Conservation (phyloP, 2,797 vertebrate species). For the Sebastes variabilis region DNA sequence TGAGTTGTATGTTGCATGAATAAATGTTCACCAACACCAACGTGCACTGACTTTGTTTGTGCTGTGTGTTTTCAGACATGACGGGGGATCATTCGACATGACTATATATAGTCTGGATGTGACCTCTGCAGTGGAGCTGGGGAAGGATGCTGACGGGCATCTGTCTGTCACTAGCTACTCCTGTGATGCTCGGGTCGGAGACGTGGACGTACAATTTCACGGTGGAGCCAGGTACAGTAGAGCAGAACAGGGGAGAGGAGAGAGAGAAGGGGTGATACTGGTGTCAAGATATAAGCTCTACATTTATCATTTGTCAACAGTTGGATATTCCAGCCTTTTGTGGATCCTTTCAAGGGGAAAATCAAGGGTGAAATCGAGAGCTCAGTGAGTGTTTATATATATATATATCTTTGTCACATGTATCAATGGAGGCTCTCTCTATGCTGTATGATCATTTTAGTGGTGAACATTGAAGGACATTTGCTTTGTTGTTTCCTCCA, state of each 20-base stretch:
- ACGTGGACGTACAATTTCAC: conserved; percentile 62
- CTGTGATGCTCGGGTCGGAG: conserved; percentile 58
- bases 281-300: neutral
- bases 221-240: conserved; percentile 60
- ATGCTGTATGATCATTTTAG: neutral
- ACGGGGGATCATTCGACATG: conserved; percentile 70
- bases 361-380: conserved; percentile 35
- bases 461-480: neutral
- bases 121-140: conserved; percentile 64
- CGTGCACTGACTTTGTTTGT: neutral
- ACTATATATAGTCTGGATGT: conserved; percentile 56
- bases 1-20: neutral
- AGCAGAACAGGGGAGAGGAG: neutral
- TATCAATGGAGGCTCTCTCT: neutral
- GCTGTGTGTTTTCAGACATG: conserved; percentile 66
- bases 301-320: conserved; percentile 51
- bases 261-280: neutral
- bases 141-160: conserved; percentile 56
- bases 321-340: conserved; percentile 51
- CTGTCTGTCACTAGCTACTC: conserved; percentile 50
- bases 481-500: neutral
- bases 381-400: conserved; percentile 56
- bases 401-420: neutral
- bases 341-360: neutral
- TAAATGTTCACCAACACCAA: neutral